These are phyloP conservation scores for Pluvialis apricaria DNA, from an alignment of 2,113 vertebrate species.

Conservation along the genomic window DNA sequence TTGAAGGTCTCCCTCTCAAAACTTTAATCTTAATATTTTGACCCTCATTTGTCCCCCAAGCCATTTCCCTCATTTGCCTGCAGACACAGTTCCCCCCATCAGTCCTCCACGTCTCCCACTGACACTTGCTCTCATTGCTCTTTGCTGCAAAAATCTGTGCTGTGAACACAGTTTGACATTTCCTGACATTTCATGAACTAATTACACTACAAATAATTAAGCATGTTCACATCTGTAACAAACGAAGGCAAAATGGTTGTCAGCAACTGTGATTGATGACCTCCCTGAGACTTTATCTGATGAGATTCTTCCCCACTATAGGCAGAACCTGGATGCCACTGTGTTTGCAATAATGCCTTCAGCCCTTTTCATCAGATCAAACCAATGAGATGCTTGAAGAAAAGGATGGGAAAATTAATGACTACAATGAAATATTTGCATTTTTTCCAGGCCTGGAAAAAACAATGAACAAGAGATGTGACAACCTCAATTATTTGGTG, in stretches of 20 bases:
- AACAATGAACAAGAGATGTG: slow-evolving; percentile 93
- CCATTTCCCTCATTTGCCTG: slow-evolving; percentile 65
- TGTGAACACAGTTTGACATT: slow-evolving; percentile 83
- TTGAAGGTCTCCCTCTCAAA: slow-evolving; percentile 51
- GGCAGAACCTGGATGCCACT: slow-evolving; percentile 75
- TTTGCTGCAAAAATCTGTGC: slow-evolving; percentile 72
- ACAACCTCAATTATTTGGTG: slow-evolving; percentile 99
- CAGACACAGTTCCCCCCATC: slow-evolving; percentile 62
- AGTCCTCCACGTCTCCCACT: slow-evolving; percentile 69
- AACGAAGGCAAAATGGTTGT: slow-evolving; percentile 84
- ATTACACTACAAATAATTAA: slow-evolving; percentile 94
- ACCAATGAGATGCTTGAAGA: slow-evolving; percentile 84
- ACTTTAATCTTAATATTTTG: slow-evolving; percentile 70
- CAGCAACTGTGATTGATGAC: slow-evolving; percentile 87
- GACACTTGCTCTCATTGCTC: slow-evolving; percentile 79
- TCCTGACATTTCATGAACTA: slow-evolving; percentile 88
- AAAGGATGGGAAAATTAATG: slow-evolving; percentile 98
- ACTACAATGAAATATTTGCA: slow-evolving; percentile 97
- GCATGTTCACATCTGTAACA: slow-evolving; percentile 90
- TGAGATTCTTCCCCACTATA: slow-evolving; percentile 79
- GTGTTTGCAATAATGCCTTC: slow-evolving; percentile 83
- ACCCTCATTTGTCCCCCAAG: slow-evolving; percentile 69
- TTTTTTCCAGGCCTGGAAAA: slow-evolving; percentile 88
- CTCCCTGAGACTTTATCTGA: slow-evolving; percentile 84
- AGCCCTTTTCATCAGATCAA: slow-evolving; percentile 88